Base-by-base conservation (phyloP, 1,140 invertebrate genomes). In the Hydropsyche tenuis region DNA sequence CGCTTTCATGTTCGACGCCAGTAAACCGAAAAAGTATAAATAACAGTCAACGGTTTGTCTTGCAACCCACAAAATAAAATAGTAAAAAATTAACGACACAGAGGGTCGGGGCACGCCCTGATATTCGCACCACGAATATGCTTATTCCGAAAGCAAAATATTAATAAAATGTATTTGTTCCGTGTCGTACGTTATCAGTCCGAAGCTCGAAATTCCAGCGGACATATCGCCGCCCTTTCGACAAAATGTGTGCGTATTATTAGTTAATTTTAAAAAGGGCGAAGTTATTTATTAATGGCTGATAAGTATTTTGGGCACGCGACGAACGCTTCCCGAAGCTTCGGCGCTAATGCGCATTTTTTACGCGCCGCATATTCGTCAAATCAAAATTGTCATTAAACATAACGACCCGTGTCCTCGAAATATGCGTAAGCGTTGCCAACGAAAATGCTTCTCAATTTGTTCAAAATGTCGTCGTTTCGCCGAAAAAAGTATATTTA, bases 221-320 rank as follows among this genome's bases (percentile, higher is more conserved):
- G 63, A 68, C 43, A 68, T 48, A 68, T 68, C 45, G 65, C 60
- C 45, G 46, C 48, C 64, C 72, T 73, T 73, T 73, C 51, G 72
- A 73, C 64, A 62, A 69, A 66, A 73, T 73, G 72, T 69, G 45
- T 53, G 25, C 23, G 12, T 23, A 23, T 60, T 60, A 65, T 72
- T 72, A 69, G 53, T 73, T 48, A 63, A 68, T 70, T 70, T 70
- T 25, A 60, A 70, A 46, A 62, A 69, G 72, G 72, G 72, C 30
- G 72, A 70, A 48, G 27, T 63, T 64, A 42, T 64, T 69, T 68
- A 69, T 73, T 73, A 65, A 73, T 60, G 72, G 42, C 63, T 73
- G 72, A 68, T 73, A 73, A 73, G 72, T 69, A 30, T 68, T 69
- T 20, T 27, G n/a, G 51, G 51, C 72, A 73, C 72, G 72, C 72